These are phyloP conservation scores for Coelopa frigida DNA, from an alignment of 1,140 invertebrate genomes.

Conservation along the genomic window DNA sequence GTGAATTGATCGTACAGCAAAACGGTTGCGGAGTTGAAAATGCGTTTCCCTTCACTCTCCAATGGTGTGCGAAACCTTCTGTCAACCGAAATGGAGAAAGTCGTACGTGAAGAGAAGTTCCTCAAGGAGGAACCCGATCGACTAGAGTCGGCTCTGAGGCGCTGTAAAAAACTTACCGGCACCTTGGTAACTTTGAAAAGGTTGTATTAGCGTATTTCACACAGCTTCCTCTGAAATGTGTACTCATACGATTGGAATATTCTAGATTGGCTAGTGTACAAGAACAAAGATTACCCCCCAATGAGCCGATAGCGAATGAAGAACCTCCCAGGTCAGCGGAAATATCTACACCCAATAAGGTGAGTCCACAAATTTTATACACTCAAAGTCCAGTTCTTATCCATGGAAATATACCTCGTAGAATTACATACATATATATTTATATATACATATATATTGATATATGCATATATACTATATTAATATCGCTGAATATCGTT, in stretches of 20 bases:
- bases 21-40: slow-evolving; percentile 90
- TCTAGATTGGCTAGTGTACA: slow-evolving; percentile 86
- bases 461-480: slow-evolving; percentile 1
- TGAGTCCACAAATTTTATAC: slow-evolving; percentile 38
- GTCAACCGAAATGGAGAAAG: slow-evolving; percentile 87
- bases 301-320: slow-evolving; percentile 55
- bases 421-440: slow-evolving; percentile 9
- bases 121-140: slow-evolving; percentile 91
- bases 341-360: slow-evolving; percentile 61
- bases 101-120: slow-evolving; percentile 91
- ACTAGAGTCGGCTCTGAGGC: slow-evolving; percentile 78
- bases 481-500: neutral
- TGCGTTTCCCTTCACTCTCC: slow-evolving; percentile 81
- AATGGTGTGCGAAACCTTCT: slow-evolving; percentile 83
- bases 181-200: slow-evolving; percentile 94
- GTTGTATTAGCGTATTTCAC: slow-evolving; percentile 47
- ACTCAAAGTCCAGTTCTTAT: slow-evolving; percentile 5
- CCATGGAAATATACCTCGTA: slow-evolving; percentile 3
- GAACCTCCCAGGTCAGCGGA: slow-evolving; percentile 57
- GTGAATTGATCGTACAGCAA: slow-evolving; percentile 69
- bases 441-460: slow-evolving; percentile 1
- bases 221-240: neutral
- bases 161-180: slow-evolving; percentile 94
- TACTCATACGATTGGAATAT: neutral
- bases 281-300: slow-evolving; percentile 75